Evolutionary conservation across 2,888 invertebrate species (phyloP).

Genomic region (Lasioglossum morio): DNA sequence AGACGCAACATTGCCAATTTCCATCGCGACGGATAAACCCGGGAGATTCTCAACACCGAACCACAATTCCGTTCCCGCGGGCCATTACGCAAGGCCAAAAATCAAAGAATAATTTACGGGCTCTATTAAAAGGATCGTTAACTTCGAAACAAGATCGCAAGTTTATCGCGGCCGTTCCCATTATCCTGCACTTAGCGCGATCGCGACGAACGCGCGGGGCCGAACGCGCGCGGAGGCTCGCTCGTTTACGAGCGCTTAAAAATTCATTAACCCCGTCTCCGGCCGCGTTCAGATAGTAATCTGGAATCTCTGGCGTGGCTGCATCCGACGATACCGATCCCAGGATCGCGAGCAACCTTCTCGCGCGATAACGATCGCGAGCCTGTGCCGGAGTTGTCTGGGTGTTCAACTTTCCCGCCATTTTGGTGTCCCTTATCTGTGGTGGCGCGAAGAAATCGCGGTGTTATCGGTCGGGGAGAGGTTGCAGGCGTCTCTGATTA

Average conservation of each 20-base stretch:
- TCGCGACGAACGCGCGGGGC: slow-evolving; percentile 1
- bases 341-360: neutral
- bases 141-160: neutral
- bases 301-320: neutral
- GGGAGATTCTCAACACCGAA: neutral
- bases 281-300: neutral
- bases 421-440: slow-evolving; percentile 10
- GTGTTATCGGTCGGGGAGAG: slow-evolving; percentile 10
- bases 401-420: slow-evolving; percentile 18
- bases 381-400: neutral
- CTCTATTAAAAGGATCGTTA: neutral
- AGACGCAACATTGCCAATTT: neutral
- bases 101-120: neutral
- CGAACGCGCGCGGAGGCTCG: neutral
- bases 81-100: neutral
- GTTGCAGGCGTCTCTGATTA: slow-evolving; percentile 61
- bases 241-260: slow-evolving; percentile 14
- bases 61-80: neutral
- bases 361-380: slow-evolving; percentile 33
- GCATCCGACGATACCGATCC: neutral
- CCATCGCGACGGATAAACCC: neutral
- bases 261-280: slow-evolving; percentile 4
- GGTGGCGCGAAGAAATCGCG: slow-evolving; percentile 6
- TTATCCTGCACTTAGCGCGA: neutral
- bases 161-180: neutral